Evolutionary conservation across 2,113 vertebrate species (phyloP).

Genomic region (Monarcha castaneiventris): DNA sequence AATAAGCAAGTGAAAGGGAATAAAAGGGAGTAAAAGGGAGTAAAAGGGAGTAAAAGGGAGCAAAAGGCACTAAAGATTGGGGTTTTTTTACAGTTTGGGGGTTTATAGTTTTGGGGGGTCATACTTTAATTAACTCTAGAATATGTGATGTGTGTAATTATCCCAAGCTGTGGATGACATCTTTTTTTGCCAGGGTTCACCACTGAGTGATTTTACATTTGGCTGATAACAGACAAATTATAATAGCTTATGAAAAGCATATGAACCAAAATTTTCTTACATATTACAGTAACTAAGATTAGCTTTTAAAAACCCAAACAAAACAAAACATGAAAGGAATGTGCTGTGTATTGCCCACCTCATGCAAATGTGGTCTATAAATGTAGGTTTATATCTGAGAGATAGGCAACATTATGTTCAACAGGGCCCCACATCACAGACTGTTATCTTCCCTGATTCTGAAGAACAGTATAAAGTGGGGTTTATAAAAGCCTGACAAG

Average conservation of each 20-base stretch:
- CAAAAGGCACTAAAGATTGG: neutral
- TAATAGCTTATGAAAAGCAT: neutral
- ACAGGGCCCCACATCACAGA: neutral
- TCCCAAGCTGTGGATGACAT: neutral
- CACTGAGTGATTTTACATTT: neutral
- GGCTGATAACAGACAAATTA: neutral
- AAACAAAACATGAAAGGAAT: neutral
- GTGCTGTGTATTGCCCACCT: neutral
- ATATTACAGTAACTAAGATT: neutral
- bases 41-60: neutral
- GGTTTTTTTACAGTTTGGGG: neutral
- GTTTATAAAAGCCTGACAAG: constrained; percentile 9
- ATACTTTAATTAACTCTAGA: neutral
- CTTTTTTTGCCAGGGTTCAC: neutral
- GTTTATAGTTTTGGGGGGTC: neutral
- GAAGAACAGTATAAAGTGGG: neutral
- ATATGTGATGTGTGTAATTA: neutral
- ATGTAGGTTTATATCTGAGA: neutral
- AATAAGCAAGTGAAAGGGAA: neutral
- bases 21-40: neutral
- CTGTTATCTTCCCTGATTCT: neutral
- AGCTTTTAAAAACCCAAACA: neutral
- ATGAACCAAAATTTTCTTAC: neutral
- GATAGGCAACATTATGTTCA: neutral
- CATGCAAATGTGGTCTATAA: neutral